phyloP scores from a whole-genome alignment of 2,888 invertebrate species.

The Macrophya alboannulata region DNA sequence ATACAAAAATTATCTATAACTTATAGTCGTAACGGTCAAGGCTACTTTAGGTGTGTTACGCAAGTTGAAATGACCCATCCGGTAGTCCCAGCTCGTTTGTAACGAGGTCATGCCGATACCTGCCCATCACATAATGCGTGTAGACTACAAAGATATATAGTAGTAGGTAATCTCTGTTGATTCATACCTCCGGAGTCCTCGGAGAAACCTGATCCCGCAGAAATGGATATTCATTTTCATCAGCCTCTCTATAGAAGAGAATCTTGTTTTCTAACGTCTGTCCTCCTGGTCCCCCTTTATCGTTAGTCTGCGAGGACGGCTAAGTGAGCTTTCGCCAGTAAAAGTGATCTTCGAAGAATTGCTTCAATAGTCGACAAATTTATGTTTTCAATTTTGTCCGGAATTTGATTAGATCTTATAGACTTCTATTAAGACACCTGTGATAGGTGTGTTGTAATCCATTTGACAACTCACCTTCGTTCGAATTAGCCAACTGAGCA shows the following conservation, averaged over 20 bases:
- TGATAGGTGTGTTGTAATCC: background rate
- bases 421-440: background rate
- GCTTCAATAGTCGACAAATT: background rate
- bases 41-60: conserved; percentile 23
- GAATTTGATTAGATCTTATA: background rate
- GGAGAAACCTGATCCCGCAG: background rate
- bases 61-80: conserved; percentile 19
- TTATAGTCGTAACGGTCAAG: background rate
- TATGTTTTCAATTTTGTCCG: background rate
- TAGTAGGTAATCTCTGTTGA: background rate
- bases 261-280: conserved; percentile 34
- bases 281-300: background rate
- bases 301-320: background rate
- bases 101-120: conserved; percentile 14
- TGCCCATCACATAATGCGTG: background rate
- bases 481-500: background rate
- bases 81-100: background rate
- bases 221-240: conserved; percentile 35
- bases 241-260: background rate
- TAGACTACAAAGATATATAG: background rate
- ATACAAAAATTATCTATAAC: background rate
- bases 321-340: conserved; percentile 37
- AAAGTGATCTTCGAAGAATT: background rate
- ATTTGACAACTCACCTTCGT: background rate
- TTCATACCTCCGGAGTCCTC: conserved; percentile 12